Evolutionary conservation across 2,797 vertebrate genomes (phyloP).

Genomic region (Cercopithecus neglectus): DNA sequence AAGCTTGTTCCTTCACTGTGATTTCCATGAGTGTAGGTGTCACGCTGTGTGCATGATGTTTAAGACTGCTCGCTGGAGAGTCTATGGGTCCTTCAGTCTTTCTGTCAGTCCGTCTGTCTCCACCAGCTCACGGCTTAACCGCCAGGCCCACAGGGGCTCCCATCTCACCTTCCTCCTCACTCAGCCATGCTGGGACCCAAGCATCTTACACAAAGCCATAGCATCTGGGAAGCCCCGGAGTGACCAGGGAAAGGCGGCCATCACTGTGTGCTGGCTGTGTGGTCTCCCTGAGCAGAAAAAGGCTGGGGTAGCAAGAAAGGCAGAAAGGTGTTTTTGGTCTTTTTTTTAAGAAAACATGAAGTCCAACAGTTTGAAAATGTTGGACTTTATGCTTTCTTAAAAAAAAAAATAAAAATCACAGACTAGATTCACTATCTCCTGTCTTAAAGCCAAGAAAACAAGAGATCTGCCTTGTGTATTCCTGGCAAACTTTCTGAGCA

Average conservation of each 20-base stretch:
- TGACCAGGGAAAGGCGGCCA: not conserved
- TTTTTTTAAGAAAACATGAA: no score
- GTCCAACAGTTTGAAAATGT: not conserved
- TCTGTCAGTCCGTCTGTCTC: not conserved
- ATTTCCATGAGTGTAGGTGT: not conserved
- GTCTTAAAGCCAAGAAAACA: not conserved
- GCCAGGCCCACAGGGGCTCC: not conserved
- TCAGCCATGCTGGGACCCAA: not conserved
- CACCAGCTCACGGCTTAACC: accelerated
- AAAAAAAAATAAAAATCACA: not conserved
- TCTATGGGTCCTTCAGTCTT: not conserved
- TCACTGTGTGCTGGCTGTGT: not conserved
- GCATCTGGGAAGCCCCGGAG: not conserved
- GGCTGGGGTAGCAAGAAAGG: not conserved
- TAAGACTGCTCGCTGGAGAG: not conserved
- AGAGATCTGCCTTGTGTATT: constrained; percentile 50
- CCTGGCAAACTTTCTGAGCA: constrained; percentile 58
- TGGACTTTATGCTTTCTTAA: not conserved
- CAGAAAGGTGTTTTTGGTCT: not conserved
- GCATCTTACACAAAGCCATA: not conserved
- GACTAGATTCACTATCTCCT: not conserved
- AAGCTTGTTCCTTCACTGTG: not conserved
- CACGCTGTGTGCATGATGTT: not conserved
- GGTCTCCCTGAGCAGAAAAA: not conserved
- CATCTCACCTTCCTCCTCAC: not conserved